phyloP scores from a whole-genome alignment of 2,888 invertebrate species.

The Acheta domesticus region DNA sequence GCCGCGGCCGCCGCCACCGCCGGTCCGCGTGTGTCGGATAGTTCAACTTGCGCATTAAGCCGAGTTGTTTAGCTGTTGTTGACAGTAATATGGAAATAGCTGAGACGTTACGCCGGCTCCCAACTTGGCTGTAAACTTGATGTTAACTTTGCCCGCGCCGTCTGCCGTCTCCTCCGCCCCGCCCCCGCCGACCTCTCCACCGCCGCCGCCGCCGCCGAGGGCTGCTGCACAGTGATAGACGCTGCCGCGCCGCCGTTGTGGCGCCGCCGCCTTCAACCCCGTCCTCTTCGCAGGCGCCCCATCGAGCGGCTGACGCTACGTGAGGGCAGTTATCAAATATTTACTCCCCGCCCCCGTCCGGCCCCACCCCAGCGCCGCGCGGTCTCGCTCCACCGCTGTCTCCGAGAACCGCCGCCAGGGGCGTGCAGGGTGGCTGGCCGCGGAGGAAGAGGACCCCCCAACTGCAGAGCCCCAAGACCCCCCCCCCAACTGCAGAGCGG shows the following conservation, averaged over 20 bases:
- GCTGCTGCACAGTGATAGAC: constrained; percentile 1
- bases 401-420: too few species aligned
- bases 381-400: not conserved
- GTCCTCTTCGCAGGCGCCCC: not conserved
- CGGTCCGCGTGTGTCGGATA: constrained; percentile 18
- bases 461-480: too few species aligned
- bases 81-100: constrained; percentile 18
- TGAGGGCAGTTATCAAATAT: not conserved
- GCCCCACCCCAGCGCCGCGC: not conserved
- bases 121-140: constrained; percentile 7
- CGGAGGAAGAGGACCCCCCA: too few species aligned
- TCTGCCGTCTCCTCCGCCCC: not conserved
- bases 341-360: not conserved
- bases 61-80: constrained; percentile 18
- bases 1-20: not conserved
- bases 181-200: not conserved
- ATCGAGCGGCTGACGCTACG: not conserved
- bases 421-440: too few species aligned
- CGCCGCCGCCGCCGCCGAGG: not conserved
- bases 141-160: constrained; percentile 18
- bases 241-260: not conserved
- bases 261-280: not conserved
- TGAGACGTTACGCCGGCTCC: not conserved
- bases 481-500: too few species aligned
- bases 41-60: not conserved